These are phyloP conservation scores for Fabriciana adippe DNA, from an alignment of 2,888 invertebrate species.

Conservation along the genomic window DNA sequence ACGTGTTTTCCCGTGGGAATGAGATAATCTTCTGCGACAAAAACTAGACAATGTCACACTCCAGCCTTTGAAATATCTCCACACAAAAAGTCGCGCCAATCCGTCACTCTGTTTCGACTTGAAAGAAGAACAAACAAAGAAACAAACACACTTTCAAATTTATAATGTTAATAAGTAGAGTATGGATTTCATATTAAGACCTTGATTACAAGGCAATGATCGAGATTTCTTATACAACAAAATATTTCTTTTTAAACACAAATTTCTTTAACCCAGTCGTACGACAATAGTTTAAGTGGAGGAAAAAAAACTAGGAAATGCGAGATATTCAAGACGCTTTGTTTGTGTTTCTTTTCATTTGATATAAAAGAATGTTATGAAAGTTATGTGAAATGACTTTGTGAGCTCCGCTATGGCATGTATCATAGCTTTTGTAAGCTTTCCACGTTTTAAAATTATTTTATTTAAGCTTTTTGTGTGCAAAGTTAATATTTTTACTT, in stretches of 20 bases:
- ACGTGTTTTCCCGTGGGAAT: no score
- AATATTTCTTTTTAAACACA: constrained; percentile 1
- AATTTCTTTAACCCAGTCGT: constrained; percentile 13
- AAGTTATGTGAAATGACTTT: constrained; percentile 20
- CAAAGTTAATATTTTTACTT: constrained; percentile 1
- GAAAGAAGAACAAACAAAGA: no score
- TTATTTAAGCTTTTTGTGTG: constrained; percentile 1
- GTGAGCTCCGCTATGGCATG: constrained; percentile 9
- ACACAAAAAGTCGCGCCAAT: no score
- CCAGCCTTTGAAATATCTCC: no score
- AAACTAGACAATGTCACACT: no score
- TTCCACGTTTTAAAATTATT: constrained; percentile 1
- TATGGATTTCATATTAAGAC: no score
- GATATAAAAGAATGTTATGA: constrained; percentile 21
- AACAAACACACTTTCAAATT: no score
- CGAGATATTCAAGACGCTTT: constrained; percentile 21
- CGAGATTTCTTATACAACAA: no score
- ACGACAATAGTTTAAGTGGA: constrained; percentile 9
- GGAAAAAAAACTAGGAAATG: constrained; percentile 8
- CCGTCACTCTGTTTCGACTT: no score
- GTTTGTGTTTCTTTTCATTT: constrained; percentile 20
- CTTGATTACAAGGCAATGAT: no score
- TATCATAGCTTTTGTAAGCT: constrained; percentile 14
- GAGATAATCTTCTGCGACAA: no score
- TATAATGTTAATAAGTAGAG: no score